These are phyloP conservation scores for Glareola pratincola DNA, from an alignment of 2,113 vertebrate species.

Conservation along the genomic window DNA sequence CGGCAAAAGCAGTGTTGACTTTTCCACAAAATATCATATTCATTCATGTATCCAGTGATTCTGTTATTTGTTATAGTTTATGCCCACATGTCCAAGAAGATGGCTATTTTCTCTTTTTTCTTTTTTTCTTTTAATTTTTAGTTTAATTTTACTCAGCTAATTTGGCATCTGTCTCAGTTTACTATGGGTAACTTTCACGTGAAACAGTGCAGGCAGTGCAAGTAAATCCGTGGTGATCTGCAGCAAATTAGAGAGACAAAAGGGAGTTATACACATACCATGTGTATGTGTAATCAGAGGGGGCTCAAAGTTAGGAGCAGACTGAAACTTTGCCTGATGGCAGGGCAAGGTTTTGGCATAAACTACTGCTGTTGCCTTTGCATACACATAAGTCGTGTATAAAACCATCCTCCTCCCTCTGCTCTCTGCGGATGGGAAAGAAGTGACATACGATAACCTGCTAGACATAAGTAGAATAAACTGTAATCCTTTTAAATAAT, in stretches of 20 bases:
- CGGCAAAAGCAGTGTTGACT: neutral
- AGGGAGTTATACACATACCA: neutral
- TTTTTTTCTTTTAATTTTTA: neutral
- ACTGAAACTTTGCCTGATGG: neutral
- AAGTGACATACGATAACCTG: neutral
- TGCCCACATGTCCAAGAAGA: neutral
- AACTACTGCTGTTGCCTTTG: neutral
- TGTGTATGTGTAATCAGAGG: neutral
- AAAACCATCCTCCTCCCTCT: neutral
- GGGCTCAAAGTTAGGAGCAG: neutral
- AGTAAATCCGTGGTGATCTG: neutral
- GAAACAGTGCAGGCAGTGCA: neutral
- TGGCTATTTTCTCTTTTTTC: neutral
- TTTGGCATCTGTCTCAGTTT: neutral
- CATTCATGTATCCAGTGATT: neutral
- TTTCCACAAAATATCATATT: neutral
- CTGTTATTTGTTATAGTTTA: neutral
- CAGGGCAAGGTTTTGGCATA: neutral
- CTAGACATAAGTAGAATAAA: neutral
- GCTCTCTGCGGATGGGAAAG: neutral
- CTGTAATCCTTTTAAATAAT: neutral
- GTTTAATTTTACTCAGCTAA: neutral
- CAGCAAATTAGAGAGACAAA: accelerated
- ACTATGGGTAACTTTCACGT: neutral
- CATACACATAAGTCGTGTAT: accelerated